phyloP scores from a whole-genome alignment of 1,140 invertebrate species.

The Helicoverpa armigera region DNA sequence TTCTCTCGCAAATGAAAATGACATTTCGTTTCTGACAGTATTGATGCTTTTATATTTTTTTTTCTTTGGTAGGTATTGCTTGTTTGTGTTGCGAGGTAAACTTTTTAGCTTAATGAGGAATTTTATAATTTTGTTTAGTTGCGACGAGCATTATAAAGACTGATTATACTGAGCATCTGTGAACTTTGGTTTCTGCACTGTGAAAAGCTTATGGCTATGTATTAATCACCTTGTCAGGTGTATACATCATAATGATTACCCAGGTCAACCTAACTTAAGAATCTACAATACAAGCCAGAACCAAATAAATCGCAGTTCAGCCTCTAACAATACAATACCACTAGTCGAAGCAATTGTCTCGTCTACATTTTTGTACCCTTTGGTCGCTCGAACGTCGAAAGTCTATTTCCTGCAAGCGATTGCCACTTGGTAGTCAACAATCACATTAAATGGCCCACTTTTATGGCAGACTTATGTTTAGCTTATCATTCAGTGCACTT shows the following conservation, averaged over 20 bases:
- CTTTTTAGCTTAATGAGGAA: too few species aligned
- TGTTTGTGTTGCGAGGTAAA: neutral
- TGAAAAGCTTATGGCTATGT: too few species aligned
- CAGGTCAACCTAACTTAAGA: too few species aligned
- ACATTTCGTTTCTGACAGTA: conserved; percentile 21
- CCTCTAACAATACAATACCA: neutral
- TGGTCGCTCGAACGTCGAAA: conserved; percentile 28
- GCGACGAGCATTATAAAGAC: too few species aligned
- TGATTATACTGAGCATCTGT: too few species aligned
- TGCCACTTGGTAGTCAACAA: conserved; percentile 61
- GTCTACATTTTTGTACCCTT: conserved; percentile 11
- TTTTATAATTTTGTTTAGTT: too few species aligned
- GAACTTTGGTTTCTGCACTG: too few species aligned
- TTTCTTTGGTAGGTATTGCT: neutral
- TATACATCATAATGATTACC: too few species aligned
- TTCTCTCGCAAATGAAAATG: conserved; percentile 25
- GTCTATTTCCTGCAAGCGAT: conserved; percentile 60
- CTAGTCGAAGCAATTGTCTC: conserved; percentile 20
- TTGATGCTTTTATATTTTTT: conserved; percentile 10
- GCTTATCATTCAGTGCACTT: conserved; percentile 39
- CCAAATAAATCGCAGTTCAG: too few species aligned
- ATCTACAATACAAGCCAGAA: too few species aligned
- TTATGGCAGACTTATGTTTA: conserved; percentile 42
- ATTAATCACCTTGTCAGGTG: too few species aligned
- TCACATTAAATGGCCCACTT: conserved; percentile 56